These are phyloP conservation scores for Chaetorhynchus papuensis DNA, from an alignment of 2,113 vertebrate genomes.

Conservation along the genomic window DNA sequence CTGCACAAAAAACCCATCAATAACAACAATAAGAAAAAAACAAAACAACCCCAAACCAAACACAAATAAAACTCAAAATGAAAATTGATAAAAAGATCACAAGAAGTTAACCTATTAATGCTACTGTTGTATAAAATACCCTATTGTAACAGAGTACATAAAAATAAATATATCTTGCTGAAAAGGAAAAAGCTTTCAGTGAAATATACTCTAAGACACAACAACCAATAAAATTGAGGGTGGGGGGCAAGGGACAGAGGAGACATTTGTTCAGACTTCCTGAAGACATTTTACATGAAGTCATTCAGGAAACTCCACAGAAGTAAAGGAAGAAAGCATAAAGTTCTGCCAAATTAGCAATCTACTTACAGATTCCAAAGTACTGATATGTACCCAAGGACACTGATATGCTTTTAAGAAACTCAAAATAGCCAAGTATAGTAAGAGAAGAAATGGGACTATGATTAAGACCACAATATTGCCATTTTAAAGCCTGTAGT, in stretches of 20 bases:
- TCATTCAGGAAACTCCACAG: background rate
- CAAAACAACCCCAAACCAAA: background rate
- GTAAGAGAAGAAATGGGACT: background rate
- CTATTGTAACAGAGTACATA: background rate
- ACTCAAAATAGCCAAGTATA: background rate
- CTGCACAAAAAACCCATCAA: background rate
- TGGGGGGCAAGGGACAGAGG: accelerated
- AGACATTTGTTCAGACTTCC: background rate
- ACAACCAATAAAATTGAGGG: background rate
- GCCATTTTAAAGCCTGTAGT: background rate
- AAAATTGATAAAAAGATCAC: background rate
- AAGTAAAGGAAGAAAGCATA: background rate
- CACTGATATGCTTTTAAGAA: background rate
- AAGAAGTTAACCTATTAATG: background rate
- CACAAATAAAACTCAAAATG: background rate
- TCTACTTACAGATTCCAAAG: background rate
- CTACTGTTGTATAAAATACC: background rate
- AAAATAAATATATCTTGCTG: background rate
- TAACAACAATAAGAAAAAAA: background rate
- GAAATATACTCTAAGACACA: background rate
- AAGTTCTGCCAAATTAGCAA: background rate
- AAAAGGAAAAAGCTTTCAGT: background rate
- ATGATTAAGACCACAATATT: background rate
- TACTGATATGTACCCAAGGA: accelerated
- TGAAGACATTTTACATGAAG: background rate